Percentiles rank a stretch among this genome's conserved stretches.
Evolutionary conservation across 2,113 vertebrate species (phyloP).

Genomic region (Ursus arctos): DNA sequence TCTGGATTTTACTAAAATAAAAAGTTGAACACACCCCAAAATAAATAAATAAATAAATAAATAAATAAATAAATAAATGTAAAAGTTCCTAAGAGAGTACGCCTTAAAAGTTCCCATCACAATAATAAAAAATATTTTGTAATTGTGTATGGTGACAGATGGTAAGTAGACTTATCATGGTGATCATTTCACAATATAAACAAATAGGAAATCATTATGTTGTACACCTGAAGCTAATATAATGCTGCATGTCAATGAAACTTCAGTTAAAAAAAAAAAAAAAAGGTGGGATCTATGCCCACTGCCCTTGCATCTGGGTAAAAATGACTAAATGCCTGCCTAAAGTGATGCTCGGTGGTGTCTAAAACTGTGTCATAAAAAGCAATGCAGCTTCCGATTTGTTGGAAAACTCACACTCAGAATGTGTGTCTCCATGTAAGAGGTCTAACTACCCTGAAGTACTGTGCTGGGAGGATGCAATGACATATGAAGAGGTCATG

Average conservation of each 20-base stretch:
- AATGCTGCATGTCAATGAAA: background rate
- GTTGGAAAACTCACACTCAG: background rate
- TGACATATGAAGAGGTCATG: accelerated
- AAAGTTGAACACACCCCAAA: slow-evolving; percentile 71
- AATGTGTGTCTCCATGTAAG: background rate
- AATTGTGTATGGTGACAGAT: background rate
- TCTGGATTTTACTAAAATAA: slow-evolving; percentile 99
- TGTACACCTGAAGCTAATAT: background rate
- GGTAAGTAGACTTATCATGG: background rate
- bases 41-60: background rate
- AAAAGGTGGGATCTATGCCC: background rate
- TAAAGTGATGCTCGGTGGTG: background rate
- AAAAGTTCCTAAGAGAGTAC: background rate
- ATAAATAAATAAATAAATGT: background rate
- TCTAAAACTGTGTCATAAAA: background rate
- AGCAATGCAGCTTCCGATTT: background rate
- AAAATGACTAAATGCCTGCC: background rate
- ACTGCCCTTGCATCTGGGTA: background rate
- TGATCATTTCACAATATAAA: background rate
- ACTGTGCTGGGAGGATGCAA: background rate
- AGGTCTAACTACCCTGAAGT: background rate
- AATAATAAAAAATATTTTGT: background rate
- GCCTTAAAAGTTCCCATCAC: background rate
- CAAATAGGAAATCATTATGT: background rate
- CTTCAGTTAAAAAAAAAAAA: background rate